Evolutionary conservation across 2,888 invertebrate genomes (phyloP).

Genomic region (Cylindroiulus punctatus): DNA sequence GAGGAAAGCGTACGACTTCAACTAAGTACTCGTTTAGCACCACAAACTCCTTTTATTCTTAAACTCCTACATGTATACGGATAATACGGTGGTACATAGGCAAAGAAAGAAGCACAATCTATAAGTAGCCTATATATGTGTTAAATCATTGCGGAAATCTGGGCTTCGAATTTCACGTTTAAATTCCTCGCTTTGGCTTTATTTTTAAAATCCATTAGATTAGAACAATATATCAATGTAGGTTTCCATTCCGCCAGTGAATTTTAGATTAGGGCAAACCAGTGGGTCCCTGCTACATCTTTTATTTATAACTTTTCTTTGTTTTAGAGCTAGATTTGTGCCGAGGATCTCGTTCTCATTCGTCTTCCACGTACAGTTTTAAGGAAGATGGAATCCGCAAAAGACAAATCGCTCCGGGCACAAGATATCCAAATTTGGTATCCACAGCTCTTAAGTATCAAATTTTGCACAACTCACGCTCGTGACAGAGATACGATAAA

Average conservation of each 20-base stretch:
- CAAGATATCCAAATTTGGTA: constrained; percentile 26
- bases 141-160: constrained; percentile 39
- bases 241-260: constrained; percentile 35
- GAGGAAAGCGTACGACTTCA: too few species aligned
- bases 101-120: constrained; percentile 7
- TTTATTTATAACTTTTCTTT: constrained; percentile 47
- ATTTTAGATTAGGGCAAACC: constrained; percentile 45
- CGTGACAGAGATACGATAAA: constrained; percentile 28
- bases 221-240: constrained; percentile 47
- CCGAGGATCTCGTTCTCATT: constrained; percentile 33
- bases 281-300: constrained; percentile 43
- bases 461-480: constrained; percentile 2
- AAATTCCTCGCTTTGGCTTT: constrained; percentile 43
- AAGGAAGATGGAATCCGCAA: not conserved
- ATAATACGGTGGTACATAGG: too few species aligned
- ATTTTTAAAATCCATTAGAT: constrained; percentile 47
- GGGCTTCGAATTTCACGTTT: constrained; percentile 43
- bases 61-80: not conserved
- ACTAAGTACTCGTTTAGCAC: not conserved
- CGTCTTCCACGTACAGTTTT: constrained; percentile 18
- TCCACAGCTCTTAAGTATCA: constrained; percentile 45
- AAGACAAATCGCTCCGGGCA: constrained; percentile 25
- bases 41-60: not conserved
- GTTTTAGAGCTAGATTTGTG: constrained; percentile 45
- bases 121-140: constrained; percentile 45